These are phyloP conservation scores for Limosa lapponica DNA, from an alignment of 2,797 vertebrate genomes.

Conservation along the genomic window DNA sequence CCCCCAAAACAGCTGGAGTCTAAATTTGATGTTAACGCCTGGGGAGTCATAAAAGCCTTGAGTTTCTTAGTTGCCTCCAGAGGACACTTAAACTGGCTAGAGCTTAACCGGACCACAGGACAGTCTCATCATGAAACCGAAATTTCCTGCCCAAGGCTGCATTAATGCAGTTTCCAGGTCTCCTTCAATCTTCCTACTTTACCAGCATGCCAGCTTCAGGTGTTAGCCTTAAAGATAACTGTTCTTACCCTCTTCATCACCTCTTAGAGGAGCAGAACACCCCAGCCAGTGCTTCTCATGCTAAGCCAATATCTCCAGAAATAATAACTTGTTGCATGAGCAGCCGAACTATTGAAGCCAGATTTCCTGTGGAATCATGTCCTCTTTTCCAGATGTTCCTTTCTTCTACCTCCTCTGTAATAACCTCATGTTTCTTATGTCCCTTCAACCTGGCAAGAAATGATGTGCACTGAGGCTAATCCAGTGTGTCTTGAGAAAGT, in stretches of 20 bases:
- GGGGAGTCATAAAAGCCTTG: background rate
- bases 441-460: conserved; percentile 61
- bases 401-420: background rate
- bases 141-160: background rate
- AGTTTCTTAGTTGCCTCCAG: conserved; percentile 1
- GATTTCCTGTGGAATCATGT: conserved; percentile 54
- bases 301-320: conserved; percentile 38
- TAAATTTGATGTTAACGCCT: background rate
- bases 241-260: conserved; percentile 13
- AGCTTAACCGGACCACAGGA: background rate
- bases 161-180: conserved; percentile 20
- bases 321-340: conserved; percentile 46
- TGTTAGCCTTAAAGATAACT: conserved; percentile 1
- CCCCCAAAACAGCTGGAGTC: background rate
- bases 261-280: background rate
- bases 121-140: background rate
- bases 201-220: background rate
- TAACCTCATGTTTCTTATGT: conserved; percentile 50
- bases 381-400: conserved; percentile 63
- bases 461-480: background rate
- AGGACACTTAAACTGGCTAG: background rate
- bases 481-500: conserved; percentile 27
- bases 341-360: conserved; percentile 16
- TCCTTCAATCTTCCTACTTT: background rate
- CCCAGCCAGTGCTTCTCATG: background rate